phyloP scores from a whole-genome alignment of 92 coral and sea anemone genomes.

The Scolanthus callimorphus region DNA sequence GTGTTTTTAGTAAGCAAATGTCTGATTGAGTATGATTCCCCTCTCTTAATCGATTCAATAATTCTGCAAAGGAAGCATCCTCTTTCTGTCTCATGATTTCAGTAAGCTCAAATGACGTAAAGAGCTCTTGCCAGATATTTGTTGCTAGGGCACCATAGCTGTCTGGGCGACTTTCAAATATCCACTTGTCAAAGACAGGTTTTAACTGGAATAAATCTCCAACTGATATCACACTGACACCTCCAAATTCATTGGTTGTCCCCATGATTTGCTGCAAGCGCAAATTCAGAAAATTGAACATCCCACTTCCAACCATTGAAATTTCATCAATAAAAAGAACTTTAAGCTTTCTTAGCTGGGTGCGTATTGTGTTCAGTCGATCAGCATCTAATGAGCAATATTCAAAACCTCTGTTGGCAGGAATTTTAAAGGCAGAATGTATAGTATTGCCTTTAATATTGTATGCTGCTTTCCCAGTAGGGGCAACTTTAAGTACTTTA shows the following conservation, averaged over 20 bases:
- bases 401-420: conserved; percentile 47
- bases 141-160: conserved; percentile 30
- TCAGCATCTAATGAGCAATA: conserved; percentile 44
- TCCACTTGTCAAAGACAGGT: conserved; percentile 53
- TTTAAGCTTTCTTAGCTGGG: conserved; percentile 26
- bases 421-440: conserved; percentile 44
- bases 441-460: conserved; percentile 33
- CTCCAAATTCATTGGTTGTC: conserved; percentile 38
- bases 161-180: no score
- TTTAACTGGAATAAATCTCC: conserved; percentile 56
- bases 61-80: no score
- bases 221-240: no score
- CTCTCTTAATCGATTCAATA: no score
- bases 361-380: conserved; percentile 45
- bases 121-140: no score
- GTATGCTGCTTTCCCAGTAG: conserved; percentile 54
- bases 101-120: conserved; percentile 33
- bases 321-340: conserved; percentile 50
- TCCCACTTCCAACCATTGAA: conserved; percentile 49
- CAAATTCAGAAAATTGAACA: conserved; percentile 38
- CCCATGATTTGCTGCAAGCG: no score
- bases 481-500: conserved; percentile 27
- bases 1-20: no score
- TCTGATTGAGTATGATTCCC: no score
- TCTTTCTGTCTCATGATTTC: no score